Evolutionary conservation across 2,888 invertebrate species (phyloP).

Genomic region (Cosmia trapezina): DNA sequence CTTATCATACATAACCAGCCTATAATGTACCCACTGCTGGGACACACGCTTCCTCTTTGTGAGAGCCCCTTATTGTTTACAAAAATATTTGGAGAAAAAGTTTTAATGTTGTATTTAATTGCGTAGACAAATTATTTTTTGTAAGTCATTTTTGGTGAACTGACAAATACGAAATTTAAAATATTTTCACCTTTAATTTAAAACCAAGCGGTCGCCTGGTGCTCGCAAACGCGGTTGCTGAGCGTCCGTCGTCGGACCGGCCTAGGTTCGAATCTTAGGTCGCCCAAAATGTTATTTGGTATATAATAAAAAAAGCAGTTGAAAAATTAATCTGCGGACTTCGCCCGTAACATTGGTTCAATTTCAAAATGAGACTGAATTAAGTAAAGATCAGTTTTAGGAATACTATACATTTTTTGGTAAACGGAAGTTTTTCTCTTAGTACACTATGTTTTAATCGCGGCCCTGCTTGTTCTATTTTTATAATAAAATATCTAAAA

Average conservation of each 20-base stretch:
- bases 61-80: background rate
- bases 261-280: constrained; percentile 34
- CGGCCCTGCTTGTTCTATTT: background rate
- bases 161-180: too few relatives aligned
- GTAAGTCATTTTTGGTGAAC: too few relatives aligned
- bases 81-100: background rate
- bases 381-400: constrained; percentile 22
- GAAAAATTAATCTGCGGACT: background rate
- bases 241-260: too few relatives aligned
- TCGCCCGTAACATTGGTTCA: constrained; percentile 49
- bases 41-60: too few relatives aligned
- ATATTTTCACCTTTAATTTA: background rate
- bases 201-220: background rate
- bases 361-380: constrained; percentile 22
- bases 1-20: too few relatives aligned
- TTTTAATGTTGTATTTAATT: too few relatives aligned
- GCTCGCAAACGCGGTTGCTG: background rate
- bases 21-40: too few relatives aligned
- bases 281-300: background rate
- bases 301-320: background rate
- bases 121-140: too few relatives aligned
- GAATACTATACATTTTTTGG: constrained; percentile 45
- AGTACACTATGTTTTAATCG: background rate
- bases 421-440: constrained; percentile 48
- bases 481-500: background rate